Base-by-base conservation (phyloP, 2,797 vertebrate species). In the Poecile montanus region DNA sequence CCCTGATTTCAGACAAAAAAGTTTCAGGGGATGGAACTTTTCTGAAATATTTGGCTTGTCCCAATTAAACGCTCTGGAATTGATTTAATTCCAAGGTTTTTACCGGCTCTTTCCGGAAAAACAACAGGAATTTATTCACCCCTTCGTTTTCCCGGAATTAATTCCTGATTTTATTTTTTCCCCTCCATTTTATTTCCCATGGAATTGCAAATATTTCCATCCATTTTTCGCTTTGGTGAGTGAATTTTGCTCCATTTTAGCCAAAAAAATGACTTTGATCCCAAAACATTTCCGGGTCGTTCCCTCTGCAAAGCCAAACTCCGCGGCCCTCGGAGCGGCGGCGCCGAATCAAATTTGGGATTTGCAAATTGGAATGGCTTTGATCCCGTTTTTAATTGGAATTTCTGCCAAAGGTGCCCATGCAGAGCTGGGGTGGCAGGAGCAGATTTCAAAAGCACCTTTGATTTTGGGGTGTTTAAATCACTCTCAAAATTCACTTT, bases 201-300 rank as follows among this genome's bases (percentile, higher is more conserved):
- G 21, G 25, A 65, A 40, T 40, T 15, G 3, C 29, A n/a, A 27
- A 12, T 4, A 21, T 48, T 77, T 27, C 22, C 25, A 38, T 25
- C 29, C 23, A 2, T 5, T 13, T 22, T 3, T 6, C 30, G 2
- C 4, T 62, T 21, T 5, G 1, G 6, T 8, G 2, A 2, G 4
- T 16, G 3, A 8, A n/a, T 32, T 76, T 68, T 56, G 23, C 51
- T 56, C 63, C 19, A 8, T 72, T 70, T 8, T 15, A 12, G 15
- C 10, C 7, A n/a, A 63, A 44, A 18, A 58, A 42, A 20, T 13
- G 2, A 29, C 8, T 53, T 78, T 42, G 11, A 38, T 9, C 10
- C 0, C 0, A 0, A 30, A 44, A 50, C 47, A 54, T 11, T 47
- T 48, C 13, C 3, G 11, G 26, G 18, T 36, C 50, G 7, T 27